phyloP scores from a whole-genome alignment of 2,797 vertebrate genomes.

The Eremophila alpestris region DNA sequence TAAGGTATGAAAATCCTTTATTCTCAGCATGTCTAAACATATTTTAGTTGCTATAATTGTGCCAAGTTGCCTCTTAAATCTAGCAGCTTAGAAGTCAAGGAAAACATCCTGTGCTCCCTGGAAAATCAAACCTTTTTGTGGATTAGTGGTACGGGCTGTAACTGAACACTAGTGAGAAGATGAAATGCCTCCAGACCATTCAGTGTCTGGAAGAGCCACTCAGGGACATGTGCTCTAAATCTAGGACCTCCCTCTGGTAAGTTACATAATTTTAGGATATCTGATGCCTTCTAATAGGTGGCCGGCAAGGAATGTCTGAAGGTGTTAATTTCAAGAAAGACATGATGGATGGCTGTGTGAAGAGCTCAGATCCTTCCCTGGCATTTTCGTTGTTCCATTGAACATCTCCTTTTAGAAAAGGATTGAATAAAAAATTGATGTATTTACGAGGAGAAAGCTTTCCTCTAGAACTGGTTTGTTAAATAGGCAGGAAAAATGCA shows the following conservation, averaged over 20 bases:
- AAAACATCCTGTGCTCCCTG: background rate
- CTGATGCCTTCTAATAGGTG: background rate
- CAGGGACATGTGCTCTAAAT: background rate
- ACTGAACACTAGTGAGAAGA: background rate
- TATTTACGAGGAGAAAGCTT: background rate
- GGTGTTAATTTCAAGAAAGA: background rate
- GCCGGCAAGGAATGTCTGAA: background rate
- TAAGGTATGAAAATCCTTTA: background rate
- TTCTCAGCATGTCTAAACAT: background rate
- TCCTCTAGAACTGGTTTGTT: background rate
- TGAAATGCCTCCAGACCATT: background rate
- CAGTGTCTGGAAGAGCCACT: background rate
- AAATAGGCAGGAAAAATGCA: background rate
- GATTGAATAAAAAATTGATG: background rate
- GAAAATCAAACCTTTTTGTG: background rate
- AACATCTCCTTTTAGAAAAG: background rate
- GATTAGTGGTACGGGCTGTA: background rate
- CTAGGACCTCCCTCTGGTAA: background rate
- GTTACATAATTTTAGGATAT: background rate
- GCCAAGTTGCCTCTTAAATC: background rate
- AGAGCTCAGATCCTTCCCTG: background rate
- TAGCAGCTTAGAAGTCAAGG: background rate
- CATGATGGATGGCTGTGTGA: background rate
- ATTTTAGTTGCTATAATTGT: background rate
- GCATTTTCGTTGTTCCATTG: background rate